Conservation (phyloP, 2,888 invertebrate genomes). For the Pammene aurita region DNA sequence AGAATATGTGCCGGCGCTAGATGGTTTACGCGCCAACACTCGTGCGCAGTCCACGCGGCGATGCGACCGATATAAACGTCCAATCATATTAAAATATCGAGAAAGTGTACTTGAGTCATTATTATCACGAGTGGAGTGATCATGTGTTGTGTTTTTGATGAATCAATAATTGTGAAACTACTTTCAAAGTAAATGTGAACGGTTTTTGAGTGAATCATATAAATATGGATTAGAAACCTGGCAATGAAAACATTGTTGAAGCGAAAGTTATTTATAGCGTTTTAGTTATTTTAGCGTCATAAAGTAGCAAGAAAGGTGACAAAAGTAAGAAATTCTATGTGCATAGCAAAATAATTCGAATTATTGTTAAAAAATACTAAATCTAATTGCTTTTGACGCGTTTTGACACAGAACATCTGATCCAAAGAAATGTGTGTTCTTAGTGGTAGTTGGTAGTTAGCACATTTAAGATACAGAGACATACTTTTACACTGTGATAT, state of each 20-base stretch:
- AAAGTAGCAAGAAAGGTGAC: conserved; percentile 33
- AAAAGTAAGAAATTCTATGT: conserved; percentile 2
- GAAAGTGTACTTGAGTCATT: conserved; percentile 60
- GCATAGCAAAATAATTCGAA: neutral
- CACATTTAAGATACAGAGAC: too few relatives aligned
- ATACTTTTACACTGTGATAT: neutral
- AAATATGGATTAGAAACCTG: conserved; percentile 11
- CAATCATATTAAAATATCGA: conserved; percentile 69
- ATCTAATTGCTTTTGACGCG: too few relatives aligned
- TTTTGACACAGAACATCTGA: neutral
- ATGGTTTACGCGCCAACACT: conserved; percentile 62
- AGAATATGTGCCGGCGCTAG: conserved; percentile 55
- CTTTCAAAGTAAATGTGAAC: conserved; percentile 20
- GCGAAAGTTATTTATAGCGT: conserved; percentile 4
- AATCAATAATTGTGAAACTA: conserved; percentile 9
- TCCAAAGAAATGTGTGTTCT: too few relatives aligned
- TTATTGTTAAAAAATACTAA: too few relatives aligned
- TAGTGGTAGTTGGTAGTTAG: too few relatives aligned
- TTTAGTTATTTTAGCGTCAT: neutral
- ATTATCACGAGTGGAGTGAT: conserved; percentile 44
- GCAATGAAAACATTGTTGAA: conserved; percentile 11
- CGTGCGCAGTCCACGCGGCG: conserved; percentile 72
- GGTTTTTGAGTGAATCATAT: conserved; percentile 7
- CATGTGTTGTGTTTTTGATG: conserved; percentile 29
- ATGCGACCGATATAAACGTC: conserved; percentile 75